A percentile compares a stretch with the other conserved stretches of the same genome.
phyloP scores from a whole-genome alignment of 2,797 vertebrate genomes.

The Anabas testudineus region DNA sequence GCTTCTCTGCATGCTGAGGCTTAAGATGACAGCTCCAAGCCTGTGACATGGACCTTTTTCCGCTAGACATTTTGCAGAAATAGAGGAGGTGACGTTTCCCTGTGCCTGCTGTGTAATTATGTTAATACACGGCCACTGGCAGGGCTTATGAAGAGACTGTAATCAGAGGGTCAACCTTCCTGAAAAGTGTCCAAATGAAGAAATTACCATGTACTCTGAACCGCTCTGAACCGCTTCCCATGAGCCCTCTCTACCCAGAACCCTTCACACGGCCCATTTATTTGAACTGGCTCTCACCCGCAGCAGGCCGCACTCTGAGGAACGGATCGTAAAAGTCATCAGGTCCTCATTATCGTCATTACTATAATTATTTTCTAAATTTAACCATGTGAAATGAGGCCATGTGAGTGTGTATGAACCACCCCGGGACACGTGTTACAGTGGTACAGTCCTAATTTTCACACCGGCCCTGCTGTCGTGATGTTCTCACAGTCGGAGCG shows the following conservation, averaged over 20 bases:
- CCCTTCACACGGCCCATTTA: constrained; percentile 80
- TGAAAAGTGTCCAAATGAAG: constrained; percentile 69
- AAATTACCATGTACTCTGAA: constrained; percentile 65
- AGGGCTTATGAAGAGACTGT: constrained; percentile 52
- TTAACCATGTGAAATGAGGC: constrained; percentile 81
- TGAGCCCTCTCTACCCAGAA: constrained; percentile 65
- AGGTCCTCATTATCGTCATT: constrained; percentile 83
- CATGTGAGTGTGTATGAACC: constrained; percentile 68
- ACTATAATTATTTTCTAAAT: constrained; percentile 88
- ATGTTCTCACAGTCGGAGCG: constrained; percentile 46
- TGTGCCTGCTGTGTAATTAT: constrained; percentile 65
- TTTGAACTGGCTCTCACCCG: constrained; percentile 78
- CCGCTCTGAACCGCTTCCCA: constrained; percentile 68
- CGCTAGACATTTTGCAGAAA: constrained; percentile 23
- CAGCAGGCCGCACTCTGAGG: constrained; percentile 70
- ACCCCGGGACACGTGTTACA: constrained; percentile 58
- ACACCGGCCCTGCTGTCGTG: constrained; percentile 24
- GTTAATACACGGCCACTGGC: constrained; percentile 60
- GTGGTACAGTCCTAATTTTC: constrained; percentile 64
- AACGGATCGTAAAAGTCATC: constrained; percentile 78
- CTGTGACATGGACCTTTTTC: constrained; percentile 29
- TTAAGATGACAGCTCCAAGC: constrained; percentile 34
- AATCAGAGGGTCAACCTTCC: constrained; percentile 68
- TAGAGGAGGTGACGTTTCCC: constrained; percentile 40
- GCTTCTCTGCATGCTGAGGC: constrained; percentile 5